Base-by-base conservation (phyloP, 2,888 invertebrate genomes). In the Thecocarcelia acutangulata region DNA sequence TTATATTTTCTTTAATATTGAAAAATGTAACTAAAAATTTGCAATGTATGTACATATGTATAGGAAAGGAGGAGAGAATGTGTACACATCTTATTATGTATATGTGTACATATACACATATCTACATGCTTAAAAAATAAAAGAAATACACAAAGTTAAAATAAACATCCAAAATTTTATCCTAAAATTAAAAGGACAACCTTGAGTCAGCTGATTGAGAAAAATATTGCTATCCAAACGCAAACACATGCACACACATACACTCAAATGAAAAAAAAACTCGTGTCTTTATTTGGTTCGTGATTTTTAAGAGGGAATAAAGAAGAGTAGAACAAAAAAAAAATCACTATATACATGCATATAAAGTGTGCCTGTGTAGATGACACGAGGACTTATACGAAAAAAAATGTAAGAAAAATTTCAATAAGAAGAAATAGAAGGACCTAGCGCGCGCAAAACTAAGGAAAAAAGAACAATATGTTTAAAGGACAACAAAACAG, bases 381-480 rank as follows among this genome's bases (percentile, higher is more conserved):
- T 59, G 64, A 74, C 81, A 82, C 64, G 74, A 74, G 81, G 33
- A 54, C 64, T 37, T 19, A 74, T 37, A 48, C 48, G 24, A 13
- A 75, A 64, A n/a, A 15, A 59, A 3, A 9, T 28, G 59, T 15
- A 63, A n/a, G 48, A 28, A 75, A 46, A 12, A 50, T 13, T 50
- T 13, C 17, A 73, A 59, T 37, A 61, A 42, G 48, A 21, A 44
- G 37, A 75, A 48, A 69, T 19, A 50, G 64, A 56, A 72, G 50
- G 69, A 64, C 59, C 52, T 70, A 78, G 69, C 64, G 80, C 83
- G 83, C 84, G 72, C 63, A 83, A 84, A 80, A 70, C 61, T 54
- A 42, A 33, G 21, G 48, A 59, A 77, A 28, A 46, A 61, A 46
- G 0, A 76, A 66, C 61, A 79, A 73, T 52, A 73, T 76, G 17